Base-by-base conservation (phyloP, 2,888 invertebrate species). In the Sisyra nigra region DNA sequence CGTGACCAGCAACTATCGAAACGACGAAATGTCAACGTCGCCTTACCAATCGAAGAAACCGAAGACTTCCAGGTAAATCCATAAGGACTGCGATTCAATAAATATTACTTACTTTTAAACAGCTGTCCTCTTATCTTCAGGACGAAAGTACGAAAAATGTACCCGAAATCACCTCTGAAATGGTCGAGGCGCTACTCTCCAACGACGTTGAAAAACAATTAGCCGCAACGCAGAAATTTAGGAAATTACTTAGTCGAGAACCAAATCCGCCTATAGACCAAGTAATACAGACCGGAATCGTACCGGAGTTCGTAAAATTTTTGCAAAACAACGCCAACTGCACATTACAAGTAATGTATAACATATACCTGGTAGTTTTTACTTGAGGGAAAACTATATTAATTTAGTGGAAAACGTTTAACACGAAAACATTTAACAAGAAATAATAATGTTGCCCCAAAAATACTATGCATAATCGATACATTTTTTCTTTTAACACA, bases 251-350 rank as follows among this genome's bases (percentile, higher is more conserved):
- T 42, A 93, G 93, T 51, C 75, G 84, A 60, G 94, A 96, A 65
- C 93, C 94, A 3, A 91, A 93, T 69, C 96, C 96, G 43, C 96
- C 94, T 2, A 96, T 96, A 52, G 91, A 94, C 63, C 92, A 92
- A 71, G 94, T 96, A 35, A 92, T 96, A 57, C 73, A 80, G 52
- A 86, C 89, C 46, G 94, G 93, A 53, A 88, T 96, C 57, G 87
- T 96, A 50, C 93, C 93, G 31, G 77, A 80, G 64, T 92, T 96
- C 70, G 92, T 96, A 24, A 82, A 85, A 60, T 92, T 94, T 63
- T 69, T 96, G 48, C 75, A 80, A 57, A 80, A 81, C 63, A 77
- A 78, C 56, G 69, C 71, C 49, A 87, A 89, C 66, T 83, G 82
- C 53, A 85, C 87, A 32, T 65, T 94, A 53, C 92, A 91, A 76